Conservation (phyloP, 53 echinoderm and acorn worm species). For the Holothuria scabra region DNA sequence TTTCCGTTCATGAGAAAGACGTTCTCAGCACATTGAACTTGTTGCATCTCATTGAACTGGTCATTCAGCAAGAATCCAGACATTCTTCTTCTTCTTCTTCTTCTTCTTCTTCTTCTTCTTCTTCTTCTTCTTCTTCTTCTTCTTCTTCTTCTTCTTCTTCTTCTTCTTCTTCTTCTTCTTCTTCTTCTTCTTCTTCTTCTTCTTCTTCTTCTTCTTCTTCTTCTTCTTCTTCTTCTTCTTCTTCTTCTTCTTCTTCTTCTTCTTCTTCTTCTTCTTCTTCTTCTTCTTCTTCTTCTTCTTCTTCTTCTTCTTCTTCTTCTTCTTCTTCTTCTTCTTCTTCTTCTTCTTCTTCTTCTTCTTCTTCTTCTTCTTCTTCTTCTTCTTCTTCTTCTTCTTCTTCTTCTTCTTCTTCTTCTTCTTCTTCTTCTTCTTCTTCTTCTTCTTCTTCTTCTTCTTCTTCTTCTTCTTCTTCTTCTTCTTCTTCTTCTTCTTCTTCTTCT, state of each 20-base stretch:
- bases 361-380: slow-evolving; percentile 31
- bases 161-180: slow-evolving; percentile 28
- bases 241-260: slow-evolving; percentile 31
- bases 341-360: slow-evolving; percentile 24
- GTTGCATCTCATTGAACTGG: neutral
- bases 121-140: slow-evolving; percentile 31
- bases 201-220: slow-evolving; percentile 31
- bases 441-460: slow-evolving; percentile 31
- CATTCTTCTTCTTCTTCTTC: slow-evolving; percentile 8
- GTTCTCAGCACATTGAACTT: neutral
- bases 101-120: slow-evolving; percentile 28
- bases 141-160: slow-evolving; percentile 31
- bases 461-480: slow-evolving; percentile 28
- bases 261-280: slow-evolving; percentile 24
- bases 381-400: slow-evolving; percentile 31
- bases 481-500: slow-evolving; percentile 28
- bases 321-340: slow-evolving; percentile 20
- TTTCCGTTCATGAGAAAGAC: neutral
- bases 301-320: slow-evolving; percentile 20
- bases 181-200: slow-evolving; percentile 31
- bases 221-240: slow-evolving; percentile 16
- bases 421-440: slow-evolving; percentile 31
- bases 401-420: slow-evolving; percentile 28
- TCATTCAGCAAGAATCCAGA: neutral
- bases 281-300: slow-evolving; percentile 11